These are phyloP conservation scores for Sphaerophoria rueppellii DNA, from an alignment of 2,888 invertebrate species.

Conservation along the genomic window DNA sequence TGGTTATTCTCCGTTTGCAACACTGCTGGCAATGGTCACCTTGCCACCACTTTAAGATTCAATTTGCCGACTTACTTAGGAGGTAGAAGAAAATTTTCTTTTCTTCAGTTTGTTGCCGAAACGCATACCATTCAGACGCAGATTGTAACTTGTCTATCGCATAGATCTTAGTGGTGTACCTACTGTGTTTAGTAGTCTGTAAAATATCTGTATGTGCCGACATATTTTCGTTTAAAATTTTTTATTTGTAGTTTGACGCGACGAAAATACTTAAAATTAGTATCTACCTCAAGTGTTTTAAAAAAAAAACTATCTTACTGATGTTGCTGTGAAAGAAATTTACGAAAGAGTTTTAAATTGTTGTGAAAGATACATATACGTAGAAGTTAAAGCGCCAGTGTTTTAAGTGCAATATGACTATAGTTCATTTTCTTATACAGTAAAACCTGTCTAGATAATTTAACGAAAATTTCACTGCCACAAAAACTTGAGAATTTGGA, in stretches of 20 bases:
- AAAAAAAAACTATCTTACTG: neutral
- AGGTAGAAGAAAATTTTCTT: slow-evolving; percentile 79
- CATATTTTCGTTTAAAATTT: neutral
- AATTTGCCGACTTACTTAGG: slow-evolving; percentile 78
- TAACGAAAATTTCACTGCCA: slow-evolving; percentile 14
- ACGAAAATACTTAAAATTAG: slow-evolving; percentile 6
- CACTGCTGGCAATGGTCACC: slow-evolving; percentile 49
- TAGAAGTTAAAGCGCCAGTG: slow-evolving; percentile 48
- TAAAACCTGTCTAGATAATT: slow-evolving; percentile 45
- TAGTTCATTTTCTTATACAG: slow-evolving; percentile 26
- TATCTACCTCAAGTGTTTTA: neutral
- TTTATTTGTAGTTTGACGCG: slow-evolving; percentile 13
- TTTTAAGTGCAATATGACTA: slow-evolving; percentile 51
- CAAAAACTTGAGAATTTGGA: slow-evolving; percentile 48
- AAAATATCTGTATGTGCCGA: no score
- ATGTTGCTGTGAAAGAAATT: slow-evolving; percentile 51
- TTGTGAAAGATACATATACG: neutral
- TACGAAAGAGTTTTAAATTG: slow-evolving; percentile 8
- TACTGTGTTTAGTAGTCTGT: slow-evolving; percentile 23
- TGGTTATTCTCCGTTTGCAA: slow-evolving; percentile 51
- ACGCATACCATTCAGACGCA: slow-evolving; percentile 81
- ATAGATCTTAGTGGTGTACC: slow-evolving; percentile 41
- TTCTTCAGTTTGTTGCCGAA: slow-evolving; percentile 81
- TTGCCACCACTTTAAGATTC: slow-evolving; percentile 58
- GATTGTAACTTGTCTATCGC: slow-evolving; percentile 55